Evolutionary conservation across 2,113 vertebrate genomes (phyloP).

Genomic region (Barnardius zonarius): DNA sequence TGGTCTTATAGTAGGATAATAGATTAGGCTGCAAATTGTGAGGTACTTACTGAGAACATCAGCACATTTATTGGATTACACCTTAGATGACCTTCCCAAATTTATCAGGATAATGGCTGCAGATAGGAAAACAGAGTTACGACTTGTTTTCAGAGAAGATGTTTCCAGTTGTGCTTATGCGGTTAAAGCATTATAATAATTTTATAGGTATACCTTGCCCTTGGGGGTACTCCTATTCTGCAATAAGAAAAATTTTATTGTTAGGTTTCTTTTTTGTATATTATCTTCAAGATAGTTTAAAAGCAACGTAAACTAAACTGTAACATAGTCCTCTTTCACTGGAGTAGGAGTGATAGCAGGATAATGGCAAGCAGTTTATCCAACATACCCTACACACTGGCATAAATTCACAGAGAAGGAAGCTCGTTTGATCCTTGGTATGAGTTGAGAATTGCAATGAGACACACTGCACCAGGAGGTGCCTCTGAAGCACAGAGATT

Average conservation of each 20-base stretch:
- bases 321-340: not conserved
- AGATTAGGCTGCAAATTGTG: slow-evolving; percentile 53
- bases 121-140: not conserved
- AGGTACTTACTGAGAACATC: slow-evolving; percentile 43
- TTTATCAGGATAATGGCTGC: slow-evolving; percentile 53
- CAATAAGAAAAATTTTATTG: not conserved
- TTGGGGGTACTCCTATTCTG: not conserved
- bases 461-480: not conserved
- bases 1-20: slow-evolving; percentile 47
- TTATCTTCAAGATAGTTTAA: slow-evolving; percentile 1
- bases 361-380: not conserved
- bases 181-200: slow-evolving; percentile 12
- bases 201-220: slow-evolving; percentile 18
- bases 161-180: not conserved
- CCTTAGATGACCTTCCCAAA: slow-evolving; percentile 53
- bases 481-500: not conserved
- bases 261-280: not conserved
- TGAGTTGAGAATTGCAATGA: not conserved
- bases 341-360: not conserved
- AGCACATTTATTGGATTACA: slow-evolving; percentile 37
- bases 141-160: not conserved
- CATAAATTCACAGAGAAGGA: not conserved
- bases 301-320: not conserved
- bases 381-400: not conserved
- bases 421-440: not conserved